Conservation (phyloP, 2,113 vertebrate species). For the Labeo catla region DNA sequence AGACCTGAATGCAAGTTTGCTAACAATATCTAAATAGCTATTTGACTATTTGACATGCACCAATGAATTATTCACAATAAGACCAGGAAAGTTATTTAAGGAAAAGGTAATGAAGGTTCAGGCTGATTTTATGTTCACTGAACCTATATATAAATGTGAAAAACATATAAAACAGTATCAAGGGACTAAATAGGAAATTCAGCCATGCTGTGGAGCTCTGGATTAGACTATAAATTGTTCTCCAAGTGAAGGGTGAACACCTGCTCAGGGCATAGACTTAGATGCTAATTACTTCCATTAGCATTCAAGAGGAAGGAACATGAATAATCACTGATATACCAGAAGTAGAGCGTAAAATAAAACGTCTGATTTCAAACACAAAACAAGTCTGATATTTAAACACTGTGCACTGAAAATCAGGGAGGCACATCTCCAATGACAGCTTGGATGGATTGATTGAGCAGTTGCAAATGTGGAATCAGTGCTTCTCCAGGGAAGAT, state of each 20-base stretch:
- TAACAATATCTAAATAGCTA: neutral
- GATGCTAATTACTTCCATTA: conserved; percentile 1
- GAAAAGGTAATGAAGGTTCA: neutral
- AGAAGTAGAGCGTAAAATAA: neutral
- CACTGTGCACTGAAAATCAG: neutral
- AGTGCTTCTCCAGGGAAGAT: neutral
- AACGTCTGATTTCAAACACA: neutral
- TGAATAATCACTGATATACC: neutral
- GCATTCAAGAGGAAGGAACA: neutral
- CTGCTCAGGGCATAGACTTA: conserved; percentile 4
- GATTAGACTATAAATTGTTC: neutral
- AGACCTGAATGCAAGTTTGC: neutral
- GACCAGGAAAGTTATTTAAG: neutral
- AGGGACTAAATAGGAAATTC: neutral
- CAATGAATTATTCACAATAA: neutral
- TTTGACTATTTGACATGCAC: neutral
- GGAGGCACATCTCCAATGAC: neutral
- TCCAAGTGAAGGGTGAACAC: conserved; percentile 7
- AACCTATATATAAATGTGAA: neutral
- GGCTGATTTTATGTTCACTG: neutral
- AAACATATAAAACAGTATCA: neutral
- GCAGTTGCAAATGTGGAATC: neutral
- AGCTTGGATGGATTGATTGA: neutral
- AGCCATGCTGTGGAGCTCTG: conserved; percentile 2
- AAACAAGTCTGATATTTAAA: neutral